Conservation (phyloP, 2,888 invertebrate species). For the Mechanitis messenoides region DNA sequence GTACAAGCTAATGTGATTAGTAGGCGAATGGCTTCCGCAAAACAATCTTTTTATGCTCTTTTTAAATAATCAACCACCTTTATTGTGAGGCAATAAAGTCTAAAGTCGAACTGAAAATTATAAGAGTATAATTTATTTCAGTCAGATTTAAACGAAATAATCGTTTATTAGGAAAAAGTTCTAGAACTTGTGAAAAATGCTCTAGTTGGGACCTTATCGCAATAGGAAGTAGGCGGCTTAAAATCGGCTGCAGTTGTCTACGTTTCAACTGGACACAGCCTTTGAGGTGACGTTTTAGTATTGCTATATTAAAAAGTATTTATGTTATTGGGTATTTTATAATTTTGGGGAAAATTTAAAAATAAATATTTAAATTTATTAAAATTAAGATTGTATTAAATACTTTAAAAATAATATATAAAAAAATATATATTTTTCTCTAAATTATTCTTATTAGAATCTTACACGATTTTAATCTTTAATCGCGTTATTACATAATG, state of each 20-base stretch:
- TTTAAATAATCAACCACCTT: constrained; percentile 24
- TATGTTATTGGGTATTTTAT: background rate
- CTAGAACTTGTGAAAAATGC: constrained; percentile 36
- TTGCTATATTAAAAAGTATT: constrained; percentile 43
- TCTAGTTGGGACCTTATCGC: constrained; percentile 45
- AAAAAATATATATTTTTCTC: too few relatives aligned
- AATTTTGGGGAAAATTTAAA: background rate
- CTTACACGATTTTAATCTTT: too few relatives aligned
- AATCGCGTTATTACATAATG: too few relatives aligned
- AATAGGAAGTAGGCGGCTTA: constrained; percentile 32
- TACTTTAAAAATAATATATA: background rate
- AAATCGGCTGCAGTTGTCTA: constrained; percentile 50
- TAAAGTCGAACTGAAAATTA: constrained; percentile 32
- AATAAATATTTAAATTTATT: background rate
- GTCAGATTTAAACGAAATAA: constrained; percentile 32
- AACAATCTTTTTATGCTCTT: constrained; percentile 22
- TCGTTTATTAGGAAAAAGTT: constrained; percentile 45
- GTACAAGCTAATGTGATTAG: constrained; percentile 49
- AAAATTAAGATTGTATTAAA: background rate
- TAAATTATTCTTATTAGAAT: too few relatives aligned
- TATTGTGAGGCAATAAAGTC: constrained; percentile 31
- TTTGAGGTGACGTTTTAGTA: constrained; percentile 65
- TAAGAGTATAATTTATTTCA: constrained; percentile 37
- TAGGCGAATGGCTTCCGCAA: constrained; percentile 42
- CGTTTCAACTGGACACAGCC: constrained; percentile 63